Base-by-base conservation (phyloP, 2,888 invertebrate genomes). In the Phortica okadai region DNA sequence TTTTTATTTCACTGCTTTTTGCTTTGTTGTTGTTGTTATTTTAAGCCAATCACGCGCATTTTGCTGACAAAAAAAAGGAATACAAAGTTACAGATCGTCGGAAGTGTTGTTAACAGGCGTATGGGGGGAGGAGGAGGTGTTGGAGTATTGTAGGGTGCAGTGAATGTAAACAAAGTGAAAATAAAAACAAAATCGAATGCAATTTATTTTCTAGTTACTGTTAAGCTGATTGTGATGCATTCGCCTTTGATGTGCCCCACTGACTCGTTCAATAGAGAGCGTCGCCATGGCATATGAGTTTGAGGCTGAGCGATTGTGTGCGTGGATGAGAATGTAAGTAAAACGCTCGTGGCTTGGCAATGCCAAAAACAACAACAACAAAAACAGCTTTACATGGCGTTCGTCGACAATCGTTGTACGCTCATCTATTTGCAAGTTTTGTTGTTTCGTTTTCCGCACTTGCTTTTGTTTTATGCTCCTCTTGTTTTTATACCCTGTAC, bases 121-220 rank as follows among this genome's bases (percentile, higher is more conserved):
- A 6, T 1, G 50, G 2, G 50, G 1, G 14, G 3, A 6, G n/a
- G 58, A 11, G 8, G n/a, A 5, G 21, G n/a, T 1, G 21, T 58
- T 16, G 21, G 2, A 16, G n/a, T 2, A 33, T 7, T 11, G 10
- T 41, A 66, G 14, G 41, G 33, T n/a, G 10, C n/a, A 66, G 14
- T 4, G 54, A 73, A 58, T 33, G 45, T 56, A 74, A 14, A 11
- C 56, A 41, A 25, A 56, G n/a, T 62, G 67, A 72, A 45, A 54
- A 33, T 50, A 79, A 80, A 83, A 82, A 84, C 82, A 79, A 84
- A 85, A 86, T 84, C 85, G 87, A 86, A 86, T 86, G 86, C 86
- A 86, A 86, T 86, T 86, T 86, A 86, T 86, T 86, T 86, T 86
- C 85, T 87, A 86, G 88, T 88, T 88, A 86, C 85, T 80, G 84